Evolutionary conservation across 2,888 invertebrate species (phyloP).

Genomic region (Sceliomorpha sp.): DNA sequence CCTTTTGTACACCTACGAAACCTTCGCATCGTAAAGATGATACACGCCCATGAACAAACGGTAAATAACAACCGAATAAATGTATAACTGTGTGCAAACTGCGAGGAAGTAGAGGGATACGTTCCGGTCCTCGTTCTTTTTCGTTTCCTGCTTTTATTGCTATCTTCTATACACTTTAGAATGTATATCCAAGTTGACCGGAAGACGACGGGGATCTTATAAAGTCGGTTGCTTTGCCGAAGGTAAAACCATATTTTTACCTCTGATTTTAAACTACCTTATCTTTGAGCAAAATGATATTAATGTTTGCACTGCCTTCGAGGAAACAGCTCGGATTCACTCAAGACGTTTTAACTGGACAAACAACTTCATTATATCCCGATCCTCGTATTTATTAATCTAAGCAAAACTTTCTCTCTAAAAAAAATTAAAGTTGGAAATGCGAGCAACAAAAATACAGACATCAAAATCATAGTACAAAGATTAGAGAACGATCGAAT

Average conservation of each 20-base stretch:
- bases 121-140: constrained; percentile 13
- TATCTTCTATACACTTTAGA: constrained; percentile 7
- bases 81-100: constrained; percentile 37
- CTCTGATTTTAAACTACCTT: too few relatives aligned
- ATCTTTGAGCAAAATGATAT: too few relatives aligned
- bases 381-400: too few relatives aligned
- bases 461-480: too few relatives aligned
- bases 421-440: too few relatives aligned
- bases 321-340: too few relatives aligned
- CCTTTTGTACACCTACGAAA: constrained; percentile 22
- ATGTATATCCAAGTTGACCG: constrained; percentile 3
- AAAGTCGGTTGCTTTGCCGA: background rate
- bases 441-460: too few relatives aligned
- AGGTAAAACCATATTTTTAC: background rate
- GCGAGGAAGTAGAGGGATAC: background rate
- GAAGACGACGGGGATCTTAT: constrained; percentile 1
- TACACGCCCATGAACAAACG: constrained; percentile 61
- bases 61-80: constrained; percentile 65
- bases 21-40: constrained; percentile 66
- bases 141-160: constrained; percentile 10
- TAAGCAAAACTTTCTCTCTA: too few relatives aligned
- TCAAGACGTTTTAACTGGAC: too few relatives aligned
- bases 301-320: too few relatives aligned
- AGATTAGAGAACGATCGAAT: too few relatives aligned
- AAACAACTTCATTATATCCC: too few relatives aligned